phyloP scores from a whole-genome alignment of 2,888 invertebrate species.

The Ametastegia equiseti region DNA sequence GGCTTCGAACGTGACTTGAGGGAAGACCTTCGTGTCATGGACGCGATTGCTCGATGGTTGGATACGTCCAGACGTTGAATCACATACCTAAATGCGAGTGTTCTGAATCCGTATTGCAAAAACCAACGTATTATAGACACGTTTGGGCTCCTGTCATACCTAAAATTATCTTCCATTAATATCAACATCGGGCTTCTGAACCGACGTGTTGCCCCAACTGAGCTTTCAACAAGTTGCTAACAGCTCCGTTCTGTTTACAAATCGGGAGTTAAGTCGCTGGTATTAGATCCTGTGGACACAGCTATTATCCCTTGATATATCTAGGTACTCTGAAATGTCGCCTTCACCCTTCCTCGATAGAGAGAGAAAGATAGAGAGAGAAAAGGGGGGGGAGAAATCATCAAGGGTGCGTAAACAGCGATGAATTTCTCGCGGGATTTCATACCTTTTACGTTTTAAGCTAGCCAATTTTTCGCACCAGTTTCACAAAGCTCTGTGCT shows the following conservation, averaged over 20 bases:
- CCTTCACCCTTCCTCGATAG: conserved; percentile 17
- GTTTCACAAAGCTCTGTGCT: not conserved
- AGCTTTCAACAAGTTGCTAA: conserved; percentile 24
- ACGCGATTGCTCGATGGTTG: not conserved
- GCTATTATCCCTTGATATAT: conserved; percentile 37
- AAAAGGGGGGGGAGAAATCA: not conserved
- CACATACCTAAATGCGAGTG: not conserved
- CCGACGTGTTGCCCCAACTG: not conserved
- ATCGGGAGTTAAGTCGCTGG: conserved; percentile 34
- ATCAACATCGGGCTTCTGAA: not conserved
- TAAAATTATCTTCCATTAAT: not conserved
- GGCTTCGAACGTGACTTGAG: not conserved
- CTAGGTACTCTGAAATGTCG: conserved; percentile 30
- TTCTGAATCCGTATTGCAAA: not conserved
- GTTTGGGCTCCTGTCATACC: not conserved
- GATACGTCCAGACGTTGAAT: not conserved
- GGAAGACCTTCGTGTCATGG: not conserved
- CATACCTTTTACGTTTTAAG: not conserved
- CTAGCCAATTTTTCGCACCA: not conserved
- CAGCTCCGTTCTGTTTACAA: conserved; percentile 25
- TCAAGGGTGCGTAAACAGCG: conserved; percentile 2
- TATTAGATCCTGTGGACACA: conserved; percentile 34
- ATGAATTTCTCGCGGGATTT: not conserved
- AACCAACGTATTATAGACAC: not conserved
- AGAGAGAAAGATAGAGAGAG: not conserved